A percentile compares a stretch with the other conserved stretches of the same genome.
phyloP scores from a whole-genome alignment of 2,888 invertebrate genomes.

The Lasioglossum morio region DNA sequence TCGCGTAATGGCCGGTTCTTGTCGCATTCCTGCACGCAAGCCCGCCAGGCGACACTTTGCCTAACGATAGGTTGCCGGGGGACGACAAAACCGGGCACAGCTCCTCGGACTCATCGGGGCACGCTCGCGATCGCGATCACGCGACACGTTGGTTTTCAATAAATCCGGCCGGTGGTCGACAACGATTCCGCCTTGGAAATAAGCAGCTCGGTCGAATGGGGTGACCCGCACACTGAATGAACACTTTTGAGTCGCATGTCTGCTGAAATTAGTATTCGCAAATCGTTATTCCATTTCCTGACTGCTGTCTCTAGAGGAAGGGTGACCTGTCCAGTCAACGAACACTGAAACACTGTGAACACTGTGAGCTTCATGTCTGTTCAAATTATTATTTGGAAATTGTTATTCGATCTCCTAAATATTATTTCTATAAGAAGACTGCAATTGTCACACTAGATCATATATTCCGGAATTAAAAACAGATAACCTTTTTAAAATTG shows the following conservation, averaged over 20 bases:
- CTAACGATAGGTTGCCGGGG: slow-evolving; percentile 78
- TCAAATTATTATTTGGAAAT: too few species aligned
- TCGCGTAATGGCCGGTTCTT: slow-evolving; percentile 78
- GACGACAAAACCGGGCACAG: slow-evolving; percentile 47
- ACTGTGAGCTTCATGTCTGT: too few species aligned
- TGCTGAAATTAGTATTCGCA: too few species aligned
- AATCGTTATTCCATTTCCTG: too few species aligned
- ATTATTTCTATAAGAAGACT: too few species aligned
- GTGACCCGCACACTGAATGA: background rate
- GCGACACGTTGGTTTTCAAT: slow-evolving; percentile 59
- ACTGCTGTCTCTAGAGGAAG: too few species aligned
- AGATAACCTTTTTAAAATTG: too few species aligned
- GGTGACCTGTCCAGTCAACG: too few species aligned
- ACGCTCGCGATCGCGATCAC: slow-evolving; percentile 42
- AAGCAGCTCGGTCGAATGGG: background rate
- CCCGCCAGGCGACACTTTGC: slow-evolving; percentile 84
- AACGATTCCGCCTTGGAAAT: slow-evolving; percentile 7
- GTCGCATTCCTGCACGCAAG: slow-evolving; percentile 83
- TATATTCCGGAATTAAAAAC: too few species aligned
- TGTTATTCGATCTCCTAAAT: too few species aligned
- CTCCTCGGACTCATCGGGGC: slow-evolving; percentile 20
- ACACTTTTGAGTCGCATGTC: background rate
- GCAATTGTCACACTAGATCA: too few species aligned
- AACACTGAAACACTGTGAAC: too few species aligned
- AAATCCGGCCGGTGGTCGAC: slow-evolving; percentile 60